These are phyloP conservation scores for Iguana delicatissima DNA, from an alignment of 2,797 vertebrate genomes.

Conservation along the genomic window DNA sequence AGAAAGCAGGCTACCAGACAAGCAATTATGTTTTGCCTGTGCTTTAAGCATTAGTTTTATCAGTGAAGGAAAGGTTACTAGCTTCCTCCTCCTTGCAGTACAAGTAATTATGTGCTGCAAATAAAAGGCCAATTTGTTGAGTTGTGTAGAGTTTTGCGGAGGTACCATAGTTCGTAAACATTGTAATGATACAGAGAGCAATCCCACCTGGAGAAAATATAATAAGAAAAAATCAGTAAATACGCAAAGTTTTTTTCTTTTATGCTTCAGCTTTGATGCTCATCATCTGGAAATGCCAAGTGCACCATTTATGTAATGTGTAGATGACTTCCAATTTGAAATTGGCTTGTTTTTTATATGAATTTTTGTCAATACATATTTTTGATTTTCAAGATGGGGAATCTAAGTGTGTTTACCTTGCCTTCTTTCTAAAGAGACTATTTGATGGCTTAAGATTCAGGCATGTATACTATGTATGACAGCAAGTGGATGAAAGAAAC, in stretches of 20 bases:
- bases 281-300: not conserved
- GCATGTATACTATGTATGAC: not conserved
- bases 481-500: not conserved
- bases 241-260: not conserved
- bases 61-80: not conserved
- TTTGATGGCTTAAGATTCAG: not conserved
- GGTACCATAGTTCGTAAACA: not conserved
- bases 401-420: not conserved
- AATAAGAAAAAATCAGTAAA: not conserved
- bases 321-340: not conserved
- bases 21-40: not conserved
- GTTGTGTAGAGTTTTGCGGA: no score
- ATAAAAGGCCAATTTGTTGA: not conserved
- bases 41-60: not conserved
- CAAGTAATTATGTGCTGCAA: not conserved
- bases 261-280: not conserved
- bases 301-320: not conserved
- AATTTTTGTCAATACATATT: not conserved
- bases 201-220: not conserved
- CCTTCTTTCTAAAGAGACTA: not conserved
- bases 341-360: not conserved
- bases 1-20: not conserved
- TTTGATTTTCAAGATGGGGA: not conserved
- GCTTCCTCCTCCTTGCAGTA: no score
- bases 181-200: not conserved